Base-by-base conservation (phyloP, 2,113 vertebrate genomes). In the Procavia capensis region DNA sequence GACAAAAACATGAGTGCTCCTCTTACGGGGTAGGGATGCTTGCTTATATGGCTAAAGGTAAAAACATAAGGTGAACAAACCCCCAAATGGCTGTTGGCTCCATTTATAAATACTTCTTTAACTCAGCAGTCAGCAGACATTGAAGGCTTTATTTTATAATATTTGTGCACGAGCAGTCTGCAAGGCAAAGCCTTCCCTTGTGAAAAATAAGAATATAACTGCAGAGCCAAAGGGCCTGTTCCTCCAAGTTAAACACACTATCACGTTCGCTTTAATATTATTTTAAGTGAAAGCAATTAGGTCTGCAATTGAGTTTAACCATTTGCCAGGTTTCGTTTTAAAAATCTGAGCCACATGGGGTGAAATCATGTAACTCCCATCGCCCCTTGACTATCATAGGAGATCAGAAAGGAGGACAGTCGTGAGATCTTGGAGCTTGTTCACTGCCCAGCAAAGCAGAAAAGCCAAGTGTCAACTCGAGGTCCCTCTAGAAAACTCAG, bases 251-350 rank as follows among this genome's bases (percentile, higher is more conserved):
- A 96, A 97, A 97, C 89, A 96, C 72, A 93, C 54, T 64, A 94
- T 97, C 96, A 85, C 93, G 45, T 97, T 84, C 95, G 89, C 96
- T 97, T 96, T 94, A 92, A 54, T 92, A 85, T 91, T 97, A 91
- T 75, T 97, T 95, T 93, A 95, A 98, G 97, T 95, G 94, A 98
- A 98, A 97, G 95, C 93, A 95, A 90, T 97, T 95, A 98, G 96
- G 85, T 81, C 93, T 90, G 80, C 57, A 61, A 39, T 19, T 93
- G 1, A 14, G 90, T 90, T 64, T 78, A 41, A 61, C 94, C 91
- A 79, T 95, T 84, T 85, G 79, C 96, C 98, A 98, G 95, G 86
- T 91, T 97, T 96, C 76, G 90, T 70, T 97, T 98, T 86, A 95
- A 57, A 92, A 64, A 95, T 90, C 91, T n/a, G 66, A 80, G 36